Conservation (phyloP, 2,888 invertebrate genomes). For the Lasioglossum zephyrum region DNA sequence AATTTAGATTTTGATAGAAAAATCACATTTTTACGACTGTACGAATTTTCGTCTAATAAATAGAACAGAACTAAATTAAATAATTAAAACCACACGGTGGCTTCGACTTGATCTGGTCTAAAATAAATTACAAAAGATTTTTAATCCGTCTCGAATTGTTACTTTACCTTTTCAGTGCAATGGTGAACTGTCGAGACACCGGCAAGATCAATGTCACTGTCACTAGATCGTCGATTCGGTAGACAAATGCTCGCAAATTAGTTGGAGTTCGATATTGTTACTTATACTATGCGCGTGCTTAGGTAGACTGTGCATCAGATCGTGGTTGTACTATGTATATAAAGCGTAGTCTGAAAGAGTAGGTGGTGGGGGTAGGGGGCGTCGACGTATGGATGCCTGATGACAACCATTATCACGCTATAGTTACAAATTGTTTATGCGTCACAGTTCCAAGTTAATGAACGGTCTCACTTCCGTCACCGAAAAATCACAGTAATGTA, state of each 20-base stretch:
- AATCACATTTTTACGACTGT: background rate
- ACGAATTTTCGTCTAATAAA: background rate
- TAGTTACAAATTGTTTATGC: background rate
- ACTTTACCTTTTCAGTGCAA: constrained; percentile 7
- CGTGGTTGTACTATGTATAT: constrained; percentile 6
- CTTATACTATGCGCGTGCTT: background rate
- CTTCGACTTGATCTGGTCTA: background rate
- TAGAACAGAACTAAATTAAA: background rate
- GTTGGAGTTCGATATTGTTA: background rate
- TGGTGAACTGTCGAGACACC: background rate
- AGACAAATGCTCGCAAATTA: background rate
- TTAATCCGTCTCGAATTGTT: background rate
- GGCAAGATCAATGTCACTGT: background rate
- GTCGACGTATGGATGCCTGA: constrained; percentile 5
- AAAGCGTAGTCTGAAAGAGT: constrained; percentile 12
- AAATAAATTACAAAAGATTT: background rate
- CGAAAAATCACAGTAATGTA: background rate
- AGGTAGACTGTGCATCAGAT: background rate
- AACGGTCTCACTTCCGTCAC: background rate
- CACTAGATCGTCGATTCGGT: background rate
- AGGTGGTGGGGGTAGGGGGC: constrained; percentile 12
- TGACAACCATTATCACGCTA: constrained; percentile 8
- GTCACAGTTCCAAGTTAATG: background rate
- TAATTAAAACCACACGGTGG: background rate
- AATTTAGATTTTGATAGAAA: background rate